Conservation (phyloP, 2,888 invertebrate genomes). For the Cephus rjabovi region DNA sequence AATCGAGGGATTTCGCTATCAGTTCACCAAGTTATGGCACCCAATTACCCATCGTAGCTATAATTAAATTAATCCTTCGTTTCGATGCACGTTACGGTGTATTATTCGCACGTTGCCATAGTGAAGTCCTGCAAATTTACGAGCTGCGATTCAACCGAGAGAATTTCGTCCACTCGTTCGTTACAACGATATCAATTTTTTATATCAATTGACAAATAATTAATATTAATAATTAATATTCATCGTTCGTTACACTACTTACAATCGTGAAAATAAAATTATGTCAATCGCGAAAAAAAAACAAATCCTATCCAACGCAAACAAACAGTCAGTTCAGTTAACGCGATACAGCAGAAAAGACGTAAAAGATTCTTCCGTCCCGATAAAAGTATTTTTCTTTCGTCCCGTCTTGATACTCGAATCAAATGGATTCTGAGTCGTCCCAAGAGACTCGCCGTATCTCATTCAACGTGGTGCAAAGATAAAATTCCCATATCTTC, state of each 20-base stretch:
- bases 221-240: not conserved
- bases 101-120: constrained; percentile 19
- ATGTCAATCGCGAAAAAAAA: not conserved
- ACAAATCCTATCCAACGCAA: not conserved
- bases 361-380: not conserved
- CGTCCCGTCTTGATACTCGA: not conserved
- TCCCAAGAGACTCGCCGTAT: not conserved
- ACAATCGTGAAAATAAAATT: not conserved
- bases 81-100: constrained; percentile 15
- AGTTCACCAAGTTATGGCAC: constrained; percentile 25
- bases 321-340: not conserved
- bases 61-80: constrained; percentile 33
- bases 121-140: not conserved
- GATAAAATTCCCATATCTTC: not conserved
- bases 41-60: constrained; percentile 31
- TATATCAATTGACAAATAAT: no score
- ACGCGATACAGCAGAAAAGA: not conserved
- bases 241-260: accelerated
- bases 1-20: constrained; percentile 20
- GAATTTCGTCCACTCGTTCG: not conserved
- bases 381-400: not conserved
- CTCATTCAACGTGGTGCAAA: not conserved
- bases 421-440: not conserved
- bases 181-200: not conserved
- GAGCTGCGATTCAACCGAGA: not conserved